These are phyloP conservation scores for Hetaerina americana DNA, from an alignment of 1,140 invertebrate genomes.

Conservation along the genomic window DNA sequence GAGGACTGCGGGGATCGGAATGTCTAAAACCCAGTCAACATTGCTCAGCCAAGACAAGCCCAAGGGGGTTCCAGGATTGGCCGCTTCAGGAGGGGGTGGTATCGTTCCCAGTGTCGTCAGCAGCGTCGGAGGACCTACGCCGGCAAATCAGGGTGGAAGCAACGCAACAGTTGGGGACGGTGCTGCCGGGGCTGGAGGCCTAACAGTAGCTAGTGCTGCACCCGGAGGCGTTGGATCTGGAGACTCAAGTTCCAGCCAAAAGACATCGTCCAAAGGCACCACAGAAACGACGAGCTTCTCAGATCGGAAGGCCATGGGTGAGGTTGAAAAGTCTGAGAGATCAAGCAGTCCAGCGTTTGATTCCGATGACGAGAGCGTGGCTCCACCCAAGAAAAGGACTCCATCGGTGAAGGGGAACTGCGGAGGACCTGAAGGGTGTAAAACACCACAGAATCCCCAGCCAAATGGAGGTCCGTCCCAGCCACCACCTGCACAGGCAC, in stretches of 20 bases:
- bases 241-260: conserved; percentile 46
- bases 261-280: conserved; percentile 42
- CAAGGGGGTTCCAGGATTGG: conserved; percentile 22
- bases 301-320: conserved; percentile 6
- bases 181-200: conserved; percentile 2
- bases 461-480: conserved; percentile 7
- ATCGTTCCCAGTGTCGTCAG: conserved; percentile 4
- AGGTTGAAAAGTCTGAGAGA: conserved; percentile 63
- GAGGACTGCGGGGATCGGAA: conserved; percentile 67
- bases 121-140: neutral
- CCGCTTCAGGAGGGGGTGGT: conserved; percentile 14
- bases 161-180: no score
- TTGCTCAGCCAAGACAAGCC: conserved; percentile 56
- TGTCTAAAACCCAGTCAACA: conserved; percentile 61
- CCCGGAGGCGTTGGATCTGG: conserved; percentile 25
- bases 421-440: neutral
- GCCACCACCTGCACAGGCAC: conserved; percentile 19
- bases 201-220: conserved; percentile 8
- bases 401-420: conserved; percentile 32
- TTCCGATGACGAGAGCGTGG: conserved; percentile 68
- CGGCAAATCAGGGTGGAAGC: neutral
- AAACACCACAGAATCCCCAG: neutral
- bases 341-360: conserved; percentile 92
- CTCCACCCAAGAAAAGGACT: conserved; percentile 19
- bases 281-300: conserved; percentile 37